Conservation (phyloP, 2,113 vertebrate genomes). For the Mormoops blainvillei region DNA sequence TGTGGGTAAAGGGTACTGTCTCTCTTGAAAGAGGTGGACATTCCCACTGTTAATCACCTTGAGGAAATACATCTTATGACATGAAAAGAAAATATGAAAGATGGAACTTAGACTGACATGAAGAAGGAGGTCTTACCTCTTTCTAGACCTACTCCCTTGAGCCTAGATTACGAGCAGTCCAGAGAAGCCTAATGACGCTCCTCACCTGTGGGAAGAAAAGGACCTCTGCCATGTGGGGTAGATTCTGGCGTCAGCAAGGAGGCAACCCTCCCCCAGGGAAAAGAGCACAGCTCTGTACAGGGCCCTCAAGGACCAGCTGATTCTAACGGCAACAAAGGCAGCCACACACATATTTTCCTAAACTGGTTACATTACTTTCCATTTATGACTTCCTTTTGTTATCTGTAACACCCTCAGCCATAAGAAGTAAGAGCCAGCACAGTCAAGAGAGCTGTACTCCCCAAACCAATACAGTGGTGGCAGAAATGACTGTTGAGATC, state of each 20-base stretch:
- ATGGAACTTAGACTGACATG: not conserved
- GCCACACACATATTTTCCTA: not conserved
- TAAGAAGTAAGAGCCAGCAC: not conserved
- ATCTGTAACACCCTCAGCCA: not conserved
- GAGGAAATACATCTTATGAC: not conserved
- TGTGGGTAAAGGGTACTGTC: not conserved
- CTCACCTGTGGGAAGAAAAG: not conserved
- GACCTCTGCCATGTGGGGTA: too few relatives aligned
- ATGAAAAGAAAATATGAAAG: not conserved
- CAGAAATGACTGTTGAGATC: not conserved
- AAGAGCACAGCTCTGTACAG: not conserved
- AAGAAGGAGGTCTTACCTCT: not conserved
- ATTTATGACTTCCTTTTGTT: not conserved
- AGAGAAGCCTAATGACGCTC: not conserved
- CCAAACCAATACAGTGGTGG: not conserved
- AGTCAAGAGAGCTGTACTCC: not conserved
- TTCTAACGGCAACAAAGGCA: not conserved
- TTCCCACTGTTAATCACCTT: not conserved
- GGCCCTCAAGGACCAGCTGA: not conserved
- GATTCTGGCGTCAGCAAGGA: not conserved
- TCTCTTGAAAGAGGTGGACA: not conserved
- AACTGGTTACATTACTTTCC: not conserved
- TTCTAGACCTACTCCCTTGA: not conserved
- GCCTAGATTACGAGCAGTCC: not conserved
- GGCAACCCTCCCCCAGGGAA: not conserved